These are phyloP conservation scores for Eulacestoma nigropectus DNA, from an alignment of 2,113 vertebrate species.

Conservation along the genomic window DNA sequence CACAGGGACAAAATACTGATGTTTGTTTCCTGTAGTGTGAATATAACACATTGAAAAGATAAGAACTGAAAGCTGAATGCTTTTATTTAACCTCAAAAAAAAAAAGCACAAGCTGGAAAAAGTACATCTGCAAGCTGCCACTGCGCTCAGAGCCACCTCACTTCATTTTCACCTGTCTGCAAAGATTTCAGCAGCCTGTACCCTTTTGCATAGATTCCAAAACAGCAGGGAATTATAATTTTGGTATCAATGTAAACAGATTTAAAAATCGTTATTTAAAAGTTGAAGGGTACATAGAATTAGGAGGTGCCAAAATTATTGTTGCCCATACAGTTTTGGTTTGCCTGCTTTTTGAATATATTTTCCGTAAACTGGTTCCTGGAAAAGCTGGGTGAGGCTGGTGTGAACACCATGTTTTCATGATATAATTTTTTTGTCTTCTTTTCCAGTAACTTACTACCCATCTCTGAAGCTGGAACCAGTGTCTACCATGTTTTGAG, in stretches of 20 bases:
- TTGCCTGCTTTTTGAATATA: neutral
- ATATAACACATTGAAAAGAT: neutral
- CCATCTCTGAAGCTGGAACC: neutral
- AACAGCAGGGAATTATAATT: neutral
- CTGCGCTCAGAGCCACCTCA: neutral
- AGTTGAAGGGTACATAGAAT: neutral
- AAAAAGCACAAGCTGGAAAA: neutral
- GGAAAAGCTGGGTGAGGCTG: neutral
- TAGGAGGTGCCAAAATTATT: neutral
- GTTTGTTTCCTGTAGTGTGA: conserved; percentile 8
- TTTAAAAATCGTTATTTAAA: neutral
- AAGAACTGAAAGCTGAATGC: neutral
- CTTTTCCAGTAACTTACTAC: neutral
- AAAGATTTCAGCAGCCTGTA: neutral
- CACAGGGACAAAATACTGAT: neutral
- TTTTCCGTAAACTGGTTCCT: neutral
- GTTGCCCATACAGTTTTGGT: neutral
- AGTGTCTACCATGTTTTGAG: neutral
- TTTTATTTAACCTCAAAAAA: conserved; percentile 1
- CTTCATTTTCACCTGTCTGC: neutral
- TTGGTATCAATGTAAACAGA: neutral
- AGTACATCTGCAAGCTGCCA: neutral
- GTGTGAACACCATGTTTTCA: neutral
- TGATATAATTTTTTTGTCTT: neutral
- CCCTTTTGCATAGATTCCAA: neutral